Evolutionary conservation across 2,797 vertebrate genomes (phyloP).

Genomic region (Sciurus vulgaris): DNA sequence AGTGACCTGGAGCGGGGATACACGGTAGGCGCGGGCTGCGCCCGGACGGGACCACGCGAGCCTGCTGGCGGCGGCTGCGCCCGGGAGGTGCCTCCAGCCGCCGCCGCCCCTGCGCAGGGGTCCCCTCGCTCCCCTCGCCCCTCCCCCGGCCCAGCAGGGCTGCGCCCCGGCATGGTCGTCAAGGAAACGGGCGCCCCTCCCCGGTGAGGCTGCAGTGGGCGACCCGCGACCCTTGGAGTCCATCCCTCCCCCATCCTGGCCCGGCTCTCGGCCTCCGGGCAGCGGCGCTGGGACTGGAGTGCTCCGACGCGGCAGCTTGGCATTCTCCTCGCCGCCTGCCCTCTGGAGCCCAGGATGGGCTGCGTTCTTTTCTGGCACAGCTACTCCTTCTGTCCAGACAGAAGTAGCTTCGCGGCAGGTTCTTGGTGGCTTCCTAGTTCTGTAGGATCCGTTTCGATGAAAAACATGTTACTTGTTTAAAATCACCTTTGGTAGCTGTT

Average conservation of each 20-base stretch:
- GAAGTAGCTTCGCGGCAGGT: not conserved
- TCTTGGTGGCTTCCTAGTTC: constrained; percentile 47
- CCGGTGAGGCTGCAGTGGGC: not conserved
- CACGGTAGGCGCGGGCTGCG: constrained; percentile 92
- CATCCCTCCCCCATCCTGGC: not conserved
- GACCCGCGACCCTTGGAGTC: no score
- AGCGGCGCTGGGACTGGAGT: not conserved
- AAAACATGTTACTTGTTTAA: not conserved
- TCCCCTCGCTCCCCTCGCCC: not conserved
- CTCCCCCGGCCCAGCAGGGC: not conserved
- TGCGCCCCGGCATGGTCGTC: constrained; percentile 68
- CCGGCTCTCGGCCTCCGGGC: not conserved
- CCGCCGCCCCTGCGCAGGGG: not conserved
- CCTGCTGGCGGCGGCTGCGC: not conserved
- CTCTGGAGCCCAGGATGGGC: not conserved
- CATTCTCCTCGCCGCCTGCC: not conserved
- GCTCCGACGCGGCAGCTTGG: not conserved
- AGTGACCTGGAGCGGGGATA: constrained; percentile 94
- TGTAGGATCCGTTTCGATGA: not conserved
- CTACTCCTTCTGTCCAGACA: not conserved
- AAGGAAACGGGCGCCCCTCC: constrained; percentile 60
- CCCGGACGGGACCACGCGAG: not conserved
- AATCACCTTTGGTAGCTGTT: not conserved
- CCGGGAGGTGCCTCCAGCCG: not conserved
- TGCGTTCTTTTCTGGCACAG: not conserved